A percentile compares a stretch with the other conserved stretches of the same genome.
Evolutionary conservation across 2,888 invertebrate species (phyloP).

Genomic region (Seladonia tumulorum): DNA sequence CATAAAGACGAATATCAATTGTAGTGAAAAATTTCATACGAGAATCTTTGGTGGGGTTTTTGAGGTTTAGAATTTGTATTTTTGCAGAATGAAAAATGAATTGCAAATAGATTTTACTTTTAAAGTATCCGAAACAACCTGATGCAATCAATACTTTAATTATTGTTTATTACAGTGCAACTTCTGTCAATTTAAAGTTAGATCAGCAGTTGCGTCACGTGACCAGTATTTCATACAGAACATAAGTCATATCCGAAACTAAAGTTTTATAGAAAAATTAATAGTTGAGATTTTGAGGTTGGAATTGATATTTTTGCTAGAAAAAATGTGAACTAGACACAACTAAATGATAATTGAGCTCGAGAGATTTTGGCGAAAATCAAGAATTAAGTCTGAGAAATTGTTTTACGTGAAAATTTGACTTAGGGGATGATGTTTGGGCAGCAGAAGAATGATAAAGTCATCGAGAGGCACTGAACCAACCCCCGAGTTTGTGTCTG

Average conservation of each 20-base stretch:
- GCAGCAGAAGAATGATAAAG: neutral
- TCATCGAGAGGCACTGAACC: conserved; percentile 13
- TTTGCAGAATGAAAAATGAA: too few relatives aligned
- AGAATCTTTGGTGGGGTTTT: neutral
- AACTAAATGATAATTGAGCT: neutral
- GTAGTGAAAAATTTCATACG: neutral
- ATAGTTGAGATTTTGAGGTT: neutral
- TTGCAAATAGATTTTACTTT: too few relatives aligned
- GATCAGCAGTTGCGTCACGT: too few relatives aligned
- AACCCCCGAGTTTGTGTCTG: neutral
- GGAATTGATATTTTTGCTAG: neutral
- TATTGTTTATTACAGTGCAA: too few relatives aligned
- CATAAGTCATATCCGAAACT: too few relatives aligned
- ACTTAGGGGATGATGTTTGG: neutral
- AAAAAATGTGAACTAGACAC: neutral
- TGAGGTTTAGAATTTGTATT: neutral
- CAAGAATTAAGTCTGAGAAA: neutral
- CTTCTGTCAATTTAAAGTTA: too few relatives aligned
- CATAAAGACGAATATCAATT: too few relatives aligned
- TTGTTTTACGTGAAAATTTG: neutral
- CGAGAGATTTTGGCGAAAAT: neutral
- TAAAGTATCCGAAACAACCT: too few relatives aligned
- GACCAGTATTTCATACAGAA: too few relatives aligned
- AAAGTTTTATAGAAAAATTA: neutral
- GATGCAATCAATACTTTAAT: too few relatives aligned